Evolutionary conservation across 2,113 vertebrate genomes (phyloP), one percentile per base, ranked within the genome.

Genomic region (Echinops telfairi): DNA sequence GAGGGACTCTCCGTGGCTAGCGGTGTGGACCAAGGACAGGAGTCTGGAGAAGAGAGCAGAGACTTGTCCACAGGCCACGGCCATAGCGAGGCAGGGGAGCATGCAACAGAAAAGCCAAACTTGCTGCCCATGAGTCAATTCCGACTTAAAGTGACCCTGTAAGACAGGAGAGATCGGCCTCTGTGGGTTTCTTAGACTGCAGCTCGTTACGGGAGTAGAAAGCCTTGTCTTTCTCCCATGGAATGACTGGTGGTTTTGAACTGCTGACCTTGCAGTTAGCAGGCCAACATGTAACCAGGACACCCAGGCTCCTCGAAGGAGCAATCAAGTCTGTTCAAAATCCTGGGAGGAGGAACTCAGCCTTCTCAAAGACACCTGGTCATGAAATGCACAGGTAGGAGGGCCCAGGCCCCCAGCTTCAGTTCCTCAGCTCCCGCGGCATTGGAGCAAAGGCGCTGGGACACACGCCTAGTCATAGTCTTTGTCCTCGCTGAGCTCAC

Each of bases 11-110:
- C 79, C 1, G 0, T 2, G 15, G 22, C 16, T 4, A 15, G 22
- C 9, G 9, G 9, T 1, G 0, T 0, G 8, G 71, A 31, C 5
- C 0, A 2, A 10, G 71, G 33, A 3, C 71, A 27, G 78, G 47
- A 60, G 25, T 2, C 2, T 3, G 36, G 10, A 31, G 4, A n/a
- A 8, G 20, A 36, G 8, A 8, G 25, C 81, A 76, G 68, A 78
- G 31, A 27, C 79, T 15, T 4, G 33, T 1, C 36, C 36, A 17
- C 80, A 40, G 80, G 83, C 80, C 11, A 22, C 47, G 60, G 33
- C 68, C 1, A 0, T 0, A 0, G 78, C 60, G 82, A 0, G 47
- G 57, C 38, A 19, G 22, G 43, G 33, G 29, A 76, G 27, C 8
- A 14, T 53, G 9, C 47, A 53, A 53, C 9, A 53, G 47, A 53